These are phyloP conservation scores for Hypsibius dujardini DNA, from an alignment of 1,140 invertebrate genomes.

Conservation along the genomic window DNA sequence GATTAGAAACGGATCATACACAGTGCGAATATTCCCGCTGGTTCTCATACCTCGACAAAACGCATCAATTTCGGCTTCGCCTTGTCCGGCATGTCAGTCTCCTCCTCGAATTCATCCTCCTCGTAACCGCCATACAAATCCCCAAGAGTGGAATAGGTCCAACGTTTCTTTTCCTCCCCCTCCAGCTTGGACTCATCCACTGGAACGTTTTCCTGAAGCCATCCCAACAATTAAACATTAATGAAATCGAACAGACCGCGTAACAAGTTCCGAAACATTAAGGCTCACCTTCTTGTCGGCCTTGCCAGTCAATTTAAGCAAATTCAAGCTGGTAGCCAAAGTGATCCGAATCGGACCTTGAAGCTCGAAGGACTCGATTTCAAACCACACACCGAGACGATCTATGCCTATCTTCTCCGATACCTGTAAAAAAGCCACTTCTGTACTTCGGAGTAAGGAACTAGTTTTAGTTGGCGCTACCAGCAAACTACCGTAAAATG, in stretches of 20 bases:
- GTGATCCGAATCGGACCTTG: not conserved
- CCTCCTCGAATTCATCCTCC: constrained; percentile 11
- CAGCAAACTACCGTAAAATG: too few species aligned
- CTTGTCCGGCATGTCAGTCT: not conserved
- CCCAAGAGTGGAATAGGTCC: not conserved
- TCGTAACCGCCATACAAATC: constrained; percentile 5
- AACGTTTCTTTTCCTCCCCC: not conserved
- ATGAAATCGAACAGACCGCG: too few species aligned
- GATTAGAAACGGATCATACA: too few species aligned
- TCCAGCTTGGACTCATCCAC: not conserved
- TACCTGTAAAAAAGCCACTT: not conserved
- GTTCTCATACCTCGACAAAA: not conserved
- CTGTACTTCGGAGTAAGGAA: too few species aligned
- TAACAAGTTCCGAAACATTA: not conserved
- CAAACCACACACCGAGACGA: constrained; percentile 8
- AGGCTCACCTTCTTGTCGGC: not conserved
- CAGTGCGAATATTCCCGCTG: too few species aligned
- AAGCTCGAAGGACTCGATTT: constrained; percentile 6
- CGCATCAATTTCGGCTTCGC: constrained; percentile 12
- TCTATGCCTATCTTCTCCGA: not conserved
- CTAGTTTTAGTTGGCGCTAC: too few species aligned
- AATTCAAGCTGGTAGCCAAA: not conserved
- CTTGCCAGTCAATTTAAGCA: not conserved
- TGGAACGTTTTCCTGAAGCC: too few species aligned
- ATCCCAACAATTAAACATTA: too few species aligned